These are phyloP conservation scores for Lutraria rhynchaena DNA, from an alignment of 1,140 invertebrate species.

Conservation along the genomic window DNA sequence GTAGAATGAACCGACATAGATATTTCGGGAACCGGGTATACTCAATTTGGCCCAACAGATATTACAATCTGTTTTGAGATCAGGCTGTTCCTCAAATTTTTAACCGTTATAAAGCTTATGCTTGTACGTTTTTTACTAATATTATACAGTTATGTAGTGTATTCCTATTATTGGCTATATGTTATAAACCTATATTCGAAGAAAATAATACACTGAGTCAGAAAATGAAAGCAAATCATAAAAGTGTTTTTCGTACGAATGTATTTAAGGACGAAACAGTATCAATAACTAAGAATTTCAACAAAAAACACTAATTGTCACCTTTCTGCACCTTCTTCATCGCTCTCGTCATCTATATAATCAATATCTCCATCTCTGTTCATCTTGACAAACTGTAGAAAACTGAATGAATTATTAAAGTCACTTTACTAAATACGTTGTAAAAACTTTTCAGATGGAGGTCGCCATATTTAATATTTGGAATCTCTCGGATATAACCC, in stretches of 20 bases:
- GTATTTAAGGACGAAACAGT: background rate
- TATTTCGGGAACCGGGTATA: too few relatives aligned
- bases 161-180: background rate
- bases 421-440: too few relatives aligned
- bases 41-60: too few relatives aligned
- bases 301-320: background rate
- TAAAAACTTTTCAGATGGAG: too few relatives aligned
- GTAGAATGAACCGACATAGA: too few relatives aligned
- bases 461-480: too few relatives aligned
- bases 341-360: slow-evolving; percentile 45
- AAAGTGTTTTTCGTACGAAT: background rate
- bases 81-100: too few relatives aligned
- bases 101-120: too few relatives aligned
- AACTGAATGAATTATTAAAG: too few relatives aligned
- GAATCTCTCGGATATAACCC: too few relatives aligned
- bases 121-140: background rate
- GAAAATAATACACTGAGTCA: background rate
- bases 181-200: background rate
- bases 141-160: background rate
- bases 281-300: background rate
- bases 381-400: too few relatives aligned
- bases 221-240: background rate
- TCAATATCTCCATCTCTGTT: slow-evolving; percentile 47
- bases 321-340: slow-evolving; percentile 30
- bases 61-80: too few relatives aligned